phyloP scores from a whole-genome alignment of 2,113 vertebrate species.

The Cervus canadensis region DNA sequence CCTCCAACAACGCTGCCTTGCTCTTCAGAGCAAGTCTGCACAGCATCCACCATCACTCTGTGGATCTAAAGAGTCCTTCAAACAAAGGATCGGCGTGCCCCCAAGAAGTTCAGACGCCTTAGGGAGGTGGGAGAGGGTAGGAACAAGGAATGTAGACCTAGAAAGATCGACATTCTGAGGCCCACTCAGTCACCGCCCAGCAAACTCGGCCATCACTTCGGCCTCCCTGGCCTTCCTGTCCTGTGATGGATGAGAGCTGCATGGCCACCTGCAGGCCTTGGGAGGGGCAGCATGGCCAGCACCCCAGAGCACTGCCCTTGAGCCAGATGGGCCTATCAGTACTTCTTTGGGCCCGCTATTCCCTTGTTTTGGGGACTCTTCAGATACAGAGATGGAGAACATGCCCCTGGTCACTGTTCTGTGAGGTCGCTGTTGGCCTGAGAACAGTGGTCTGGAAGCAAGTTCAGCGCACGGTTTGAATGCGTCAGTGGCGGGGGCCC shows the following conservation, averaged over 20 bases:
- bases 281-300: neutral
- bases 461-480: neutral
- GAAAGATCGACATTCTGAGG: neutral
- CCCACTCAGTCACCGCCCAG: neutral
- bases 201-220: too few relatives aligned
- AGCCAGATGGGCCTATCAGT: neutral
- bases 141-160: neutral
- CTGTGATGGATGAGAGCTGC: neutral
- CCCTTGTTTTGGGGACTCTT: neutral
- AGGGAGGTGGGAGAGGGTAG: neutral
- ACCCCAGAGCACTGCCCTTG: rapidly evolving
- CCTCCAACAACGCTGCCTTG: neutral
- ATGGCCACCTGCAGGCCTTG: neutral
- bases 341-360: neutral
- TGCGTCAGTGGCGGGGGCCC: rapidly evolving
- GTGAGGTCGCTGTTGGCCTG: neutral
- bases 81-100: neutral
- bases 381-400: neutral
- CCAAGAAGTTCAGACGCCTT: neutral
- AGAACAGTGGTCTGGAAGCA: neutral
- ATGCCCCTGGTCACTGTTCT: too few relatives aligned
- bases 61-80: neutral
- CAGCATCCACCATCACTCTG: rapidly evolving
- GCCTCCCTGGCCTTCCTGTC: neutral
- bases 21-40: neutral